Evolutionary conservation across 2,113 vertebrate genomes (phyloP).

Genomic region (Columba janthina): DNA sequence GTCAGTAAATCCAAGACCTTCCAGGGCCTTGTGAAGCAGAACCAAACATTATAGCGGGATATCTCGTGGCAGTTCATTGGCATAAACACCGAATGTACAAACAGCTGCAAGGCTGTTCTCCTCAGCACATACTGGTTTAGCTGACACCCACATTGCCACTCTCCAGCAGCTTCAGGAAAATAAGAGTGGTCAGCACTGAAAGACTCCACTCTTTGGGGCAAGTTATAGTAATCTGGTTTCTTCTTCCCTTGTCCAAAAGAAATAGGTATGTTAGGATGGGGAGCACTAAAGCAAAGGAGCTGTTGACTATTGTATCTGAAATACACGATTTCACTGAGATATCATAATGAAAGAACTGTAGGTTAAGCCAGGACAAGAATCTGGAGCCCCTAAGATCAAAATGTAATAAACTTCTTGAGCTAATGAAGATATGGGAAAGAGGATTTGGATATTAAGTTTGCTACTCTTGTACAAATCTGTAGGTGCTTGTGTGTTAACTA

Average conservation of each 20-base stretch:
- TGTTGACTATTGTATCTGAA: background rate
- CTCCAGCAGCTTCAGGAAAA: background rate
- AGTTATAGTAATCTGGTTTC: background rate
- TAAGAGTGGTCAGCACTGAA: background rate
- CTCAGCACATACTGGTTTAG: background rate
- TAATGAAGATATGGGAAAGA: background rate
- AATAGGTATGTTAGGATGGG: background rate
- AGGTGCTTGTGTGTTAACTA: background rate
- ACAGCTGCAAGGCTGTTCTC: background rate
- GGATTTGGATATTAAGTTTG: background rate
- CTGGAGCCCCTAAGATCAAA: background rate
- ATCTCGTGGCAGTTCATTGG: rapidly evolving
- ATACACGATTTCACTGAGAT: background rate
- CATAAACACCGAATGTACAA: background rate
- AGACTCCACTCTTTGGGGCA: background rate
- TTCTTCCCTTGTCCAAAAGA: background rate
- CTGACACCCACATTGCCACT: background rate
- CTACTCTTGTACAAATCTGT: background rate
- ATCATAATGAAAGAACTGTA: background rate
- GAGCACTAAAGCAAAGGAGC: background rate
- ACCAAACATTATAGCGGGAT: background rate
- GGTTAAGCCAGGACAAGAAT: background rate
- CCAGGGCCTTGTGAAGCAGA: background rate
- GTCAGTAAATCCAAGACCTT: background rate
- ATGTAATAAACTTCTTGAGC: background rate